phyloP scores from a whole-genome alignment of 2,888 invertebrate species.

The Deilephila porcellus region DNA sequence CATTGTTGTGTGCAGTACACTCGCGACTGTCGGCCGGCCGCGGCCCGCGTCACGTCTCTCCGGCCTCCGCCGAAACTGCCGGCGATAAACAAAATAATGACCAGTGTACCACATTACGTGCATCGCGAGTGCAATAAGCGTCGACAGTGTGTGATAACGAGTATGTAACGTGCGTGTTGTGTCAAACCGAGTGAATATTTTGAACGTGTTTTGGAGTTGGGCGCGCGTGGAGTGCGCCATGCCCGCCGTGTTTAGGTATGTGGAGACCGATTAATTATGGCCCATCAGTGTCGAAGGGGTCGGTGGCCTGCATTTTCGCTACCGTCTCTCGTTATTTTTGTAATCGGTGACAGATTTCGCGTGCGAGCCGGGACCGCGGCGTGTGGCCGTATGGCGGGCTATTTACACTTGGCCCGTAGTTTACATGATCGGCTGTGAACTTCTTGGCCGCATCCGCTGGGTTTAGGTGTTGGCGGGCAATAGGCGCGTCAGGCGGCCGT shows the following conservation, averaged over 20 bases:
- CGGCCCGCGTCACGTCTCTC: conserved; percentile 60
- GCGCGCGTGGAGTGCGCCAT: conserved; percentile 76
- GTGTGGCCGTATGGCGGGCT: conserved; percentile 45
- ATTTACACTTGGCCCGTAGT: conserved; percentile 50
- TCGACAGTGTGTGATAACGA: conserved; percentile 82
- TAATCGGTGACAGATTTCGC: conserved; percentile 63
- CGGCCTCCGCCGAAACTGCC: conserved; percentile 73
- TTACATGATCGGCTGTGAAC: conserved; percentile 40
- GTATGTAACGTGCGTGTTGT: conserved; percentile 81
- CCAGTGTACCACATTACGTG: conserved; percentile 76
- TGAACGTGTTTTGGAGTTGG: conserved; percentile 76
- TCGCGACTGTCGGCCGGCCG: conserved; percentile 71
- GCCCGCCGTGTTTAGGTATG: conserved; percentile 82
- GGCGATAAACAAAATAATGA: conserved; percentile 83
- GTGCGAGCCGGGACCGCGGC: conserved; percentile 45
- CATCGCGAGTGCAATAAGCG: conserved; percentile 80
- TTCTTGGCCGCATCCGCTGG: conserved; percentile 44
- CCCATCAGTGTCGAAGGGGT: conserved; percentile 75
- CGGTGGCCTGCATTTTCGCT: conserved; percentile 74
- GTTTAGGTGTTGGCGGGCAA: conserved; percentile 27
- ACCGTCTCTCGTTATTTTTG: conserved; percentile 63
- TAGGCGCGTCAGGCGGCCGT: conserved; percentile 40
- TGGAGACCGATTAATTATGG: conserved; percentile 78
- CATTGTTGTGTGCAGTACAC: conserved; percentile 79
- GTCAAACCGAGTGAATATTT: conserved; percentile 73